Percentiles rank a stretch among this genome's conserved stretches.
Conservation (phyloP, 2,113 vertebrate genomes). For the Rhabdomys dilectus region DNA sequence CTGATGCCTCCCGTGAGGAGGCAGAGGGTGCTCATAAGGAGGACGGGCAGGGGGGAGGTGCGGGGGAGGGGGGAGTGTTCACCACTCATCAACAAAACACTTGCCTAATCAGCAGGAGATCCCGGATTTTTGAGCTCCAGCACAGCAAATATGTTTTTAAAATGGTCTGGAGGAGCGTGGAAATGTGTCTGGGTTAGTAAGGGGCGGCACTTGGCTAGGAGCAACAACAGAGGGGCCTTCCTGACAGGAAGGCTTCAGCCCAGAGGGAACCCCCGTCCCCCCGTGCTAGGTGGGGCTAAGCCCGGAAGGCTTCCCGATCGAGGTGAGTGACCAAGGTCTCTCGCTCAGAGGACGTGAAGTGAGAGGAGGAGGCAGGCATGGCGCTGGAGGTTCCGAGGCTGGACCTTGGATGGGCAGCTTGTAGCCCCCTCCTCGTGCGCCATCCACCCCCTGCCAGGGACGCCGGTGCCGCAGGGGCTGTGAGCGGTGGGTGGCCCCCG, state of each 20-base stretch:
- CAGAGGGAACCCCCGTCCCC: too few species aligned
- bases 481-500: slow-evolving; percentile 82
- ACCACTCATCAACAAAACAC: background rate
- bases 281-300: background rate
- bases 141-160: background rate
- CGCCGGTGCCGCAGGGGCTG: slow-evolving; percentile 75
- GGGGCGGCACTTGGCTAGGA: background rate
- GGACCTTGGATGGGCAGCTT: background rate
- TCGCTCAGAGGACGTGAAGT: background rate
- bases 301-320: background rate
- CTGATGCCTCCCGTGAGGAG: too few species aligned
- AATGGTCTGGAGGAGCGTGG: background rate
- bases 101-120: background rate
- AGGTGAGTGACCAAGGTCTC: slow-evolving; percentile 60
- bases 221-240: background rate
- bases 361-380: slow-evolving; percentile 14
- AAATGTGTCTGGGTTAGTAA: background rate
- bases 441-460: background rate
- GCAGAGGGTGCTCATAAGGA: background rate
- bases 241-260: background rate
- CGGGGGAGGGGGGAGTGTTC: too few species aligned
- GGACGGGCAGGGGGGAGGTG: background rate
- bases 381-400: slow-evolving; percentile 10
- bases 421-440: background rate
- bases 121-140: background rate